phyloP scores from a whole-genome alignment of 1,140 invertebrate genomes.

The Aphelenchoides fujianensis region DNA sequence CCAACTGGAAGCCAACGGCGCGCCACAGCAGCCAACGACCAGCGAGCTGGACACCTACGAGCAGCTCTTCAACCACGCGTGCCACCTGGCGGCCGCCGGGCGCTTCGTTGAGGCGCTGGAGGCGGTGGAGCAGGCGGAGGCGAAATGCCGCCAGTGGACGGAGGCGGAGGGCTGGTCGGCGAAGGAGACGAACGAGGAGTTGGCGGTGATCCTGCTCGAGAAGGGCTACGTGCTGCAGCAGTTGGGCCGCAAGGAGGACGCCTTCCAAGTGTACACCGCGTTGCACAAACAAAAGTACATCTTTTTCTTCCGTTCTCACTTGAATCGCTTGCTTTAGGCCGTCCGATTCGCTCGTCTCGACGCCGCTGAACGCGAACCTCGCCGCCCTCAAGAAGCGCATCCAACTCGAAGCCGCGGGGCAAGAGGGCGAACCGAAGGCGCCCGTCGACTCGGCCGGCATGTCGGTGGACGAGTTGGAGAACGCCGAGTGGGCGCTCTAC shows the following conservation, averaged over 20 bases:
- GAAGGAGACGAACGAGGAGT: conserved; percentile 44
- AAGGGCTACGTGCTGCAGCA: conserved; percentile 38
- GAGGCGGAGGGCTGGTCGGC: conserved; percentile 29
- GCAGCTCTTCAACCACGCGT: conserved; percentile 39
- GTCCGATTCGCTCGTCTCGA: conserved; percentile 23
- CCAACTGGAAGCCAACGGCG: conserved; percentile 29
- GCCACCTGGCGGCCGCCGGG: conserved; percentile 31
- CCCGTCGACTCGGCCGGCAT: not conserved
- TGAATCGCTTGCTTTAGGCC: conserved; percentile 20
- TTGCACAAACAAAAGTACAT: conserved; percentile 30
- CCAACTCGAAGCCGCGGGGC: conserved; percentile 18
- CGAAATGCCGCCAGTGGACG: conserved; percentile 29
- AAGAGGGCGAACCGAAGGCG: conserved; percentile 1
- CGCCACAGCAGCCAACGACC: conserved; percentile 20
- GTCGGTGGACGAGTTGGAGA: conserved; percentile 33
- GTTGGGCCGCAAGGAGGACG: not conserved
- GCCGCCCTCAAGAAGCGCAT: conserved; percentile 19
- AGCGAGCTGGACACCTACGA: conserved; percentile 39
- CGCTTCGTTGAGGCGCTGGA: conserved; percentile 38
- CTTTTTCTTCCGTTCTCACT: conserved; percentile 3
- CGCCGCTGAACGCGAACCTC: conserved; percentile 15
- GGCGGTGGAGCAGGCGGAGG: conserved; percentile 32
- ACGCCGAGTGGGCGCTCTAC: conserved; percentile 42
- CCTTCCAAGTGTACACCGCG: not conserved
- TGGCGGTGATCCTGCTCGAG: conserved; percentile 40